Conservation (phyloP, 1,140 invertebrate species). For the Nephila pilipes region DNA sequence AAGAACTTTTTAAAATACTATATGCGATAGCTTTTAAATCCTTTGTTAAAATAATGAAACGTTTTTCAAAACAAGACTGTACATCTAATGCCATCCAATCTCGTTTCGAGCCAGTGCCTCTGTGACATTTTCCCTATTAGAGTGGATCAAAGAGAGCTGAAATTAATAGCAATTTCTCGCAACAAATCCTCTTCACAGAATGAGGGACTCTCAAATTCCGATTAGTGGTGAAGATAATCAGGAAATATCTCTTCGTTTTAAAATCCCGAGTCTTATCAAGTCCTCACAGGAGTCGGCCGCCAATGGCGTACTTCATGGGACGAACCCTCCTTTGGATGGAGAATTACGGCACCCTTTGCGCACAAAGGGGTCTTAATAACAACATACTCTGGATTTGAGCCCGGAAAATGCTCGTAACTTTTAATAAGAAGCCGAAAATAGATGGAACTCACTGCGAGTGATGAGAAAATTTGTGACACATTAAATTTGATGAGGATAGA, state of each 20-base stretch:
- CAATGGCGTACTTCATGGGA: not conserved
- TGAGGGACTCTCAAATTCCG: conserved; percentile 1
- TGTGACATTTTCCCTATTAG: not conserved
- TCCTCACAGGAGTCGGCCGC: not conserved
- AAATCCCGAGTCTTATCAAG: conserved; percentile 42
- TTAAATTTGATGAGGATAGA: not conserved
- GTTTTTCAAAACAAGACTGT: not conserved
- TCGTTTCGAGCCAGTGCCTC: not conserved
- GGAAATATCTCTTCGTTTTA: conserved; percentile 36
- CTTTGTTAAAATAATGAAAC: not conserved
- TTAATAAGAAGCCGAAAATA: conserved; percentile 3
- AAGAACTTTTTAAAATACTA: too few relatives aligned
- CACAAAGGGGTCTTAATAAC: not conserved
- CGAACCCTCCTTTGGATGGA: not conserved
- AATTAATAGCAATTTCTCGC: not conserved
- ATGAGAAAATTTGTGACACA: not conserved
- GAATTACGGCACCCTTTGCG: not conserved
- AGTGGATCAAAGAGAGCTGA: not conserved
- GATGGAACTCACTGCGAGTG: not conserved
- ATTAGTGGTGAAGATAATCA: conserved; percentile 34
- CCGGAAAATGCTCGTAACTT: conserved; percentile 9
- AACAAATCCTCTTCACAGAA: not conserved
- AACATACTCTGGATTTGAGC: not conserved
- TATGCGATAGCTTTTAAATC: too few relatives aligned
- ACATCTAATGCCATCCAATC: not conserved